Evolutionary conservation across 1,140 invertebrate species (phyloP), one percentile per base, ranked within the genome.

Genomic region (Drosophila athabasca): DNA sequence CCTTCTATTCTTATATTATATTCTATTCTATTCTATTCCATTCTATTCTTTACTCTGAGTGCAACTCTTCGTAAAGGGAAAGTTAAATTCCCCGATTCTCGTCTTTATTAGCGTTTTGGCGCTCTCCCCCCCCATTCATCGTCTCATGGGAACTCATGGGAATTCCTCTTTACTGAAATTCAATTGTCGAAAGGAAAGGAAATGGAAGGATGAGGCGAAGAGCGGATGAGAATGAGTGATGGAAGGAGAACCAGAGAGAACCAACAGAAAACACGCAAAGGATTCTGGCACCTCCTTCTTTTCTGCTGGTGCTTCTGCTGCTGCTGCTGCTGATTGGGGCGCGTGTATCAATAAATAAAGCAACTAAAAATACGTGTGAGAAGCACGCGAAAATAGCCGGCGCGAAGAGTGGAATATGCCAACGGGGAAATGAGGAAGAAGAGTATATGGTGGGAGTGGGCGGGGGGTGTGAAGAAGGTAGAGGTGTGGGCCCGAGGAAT

Each of bases 261-360:
- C 15, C 7, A 13, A n/a, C 11, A 19, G 58, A 24, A 22, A 22
- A 39, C 51, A 69, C 55, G 65, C 46, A 58, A 70, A 70, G 24
- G 35, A 50, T 44, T 71, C 17, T 39, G 15, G 19, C 39, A 53
- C 52, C 52, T 35, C 44, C 46, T n/a, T n/a, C n/a, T n/a, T n/a
- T 39, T 9, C 51, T 49, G 73, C 46, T 43, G 53, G n/a, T 13
- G 9, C 58, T 31, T 9, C 26, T 46, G 35, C 24, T 60, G 6
- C 26, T 55, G 43, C 17, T 54, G 48, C 45, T 52, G 53, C 26
- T 50, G 62, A 44, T 59, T 68, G 66, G 50, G 57, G 43, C 79
- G 79, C 80, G 80, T 83, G 80, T 79, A 73, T 84, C 80, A 83
- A 83, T 83, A 83, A 83, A 84, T 84, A 83, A 83, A 79, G 55